Percentiles rank a stretch among this genome's conserved stretches.
Evolutionary conservation across 2,113 vertebrate species (phyloP).

Genomic region (Columbina picui): DNA sequence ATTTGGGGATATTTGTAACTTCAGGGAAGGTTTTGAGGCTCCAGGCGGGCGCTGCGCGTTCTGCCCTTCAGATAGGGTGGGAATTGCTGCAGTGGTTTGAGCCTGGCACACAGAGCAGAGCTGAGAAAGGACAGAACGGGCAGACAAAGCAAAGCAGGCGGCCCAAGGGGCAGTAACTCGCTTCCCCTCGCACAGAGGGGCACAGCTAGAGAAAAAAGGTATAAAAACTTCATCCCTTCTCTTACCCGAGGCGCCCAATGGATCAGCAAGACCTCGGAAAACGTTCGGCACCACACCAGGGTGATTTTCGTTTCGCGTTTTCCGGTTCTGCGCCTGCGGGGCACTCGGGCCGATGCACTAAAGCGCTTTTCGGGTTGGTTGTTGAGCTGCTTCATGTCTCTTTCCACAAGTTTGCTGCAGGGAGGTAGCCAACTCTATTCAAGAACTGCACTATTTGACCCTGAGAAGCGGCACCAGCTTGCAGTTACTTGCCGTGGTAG

Average conservation of each 20-base stretch:
- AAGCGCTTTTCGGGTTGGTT: neutral
- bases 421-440: slow-evolving; percentile 24
- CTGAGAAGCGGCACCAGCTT: slow-evolving; percentile 54
- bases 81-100: neutral
- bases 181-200: neutral
- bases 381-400: slow-evolving; percentile 20
- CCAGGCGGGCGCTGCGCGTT: neutral
- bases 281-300: rapidly evolving
- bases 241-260: neutral
- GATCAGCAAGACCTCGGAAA: neutral
- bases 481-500: neutral
- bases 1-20: neutral
- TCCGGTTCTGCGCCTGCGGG: neutral
- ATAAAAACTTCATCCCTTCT: neutral
- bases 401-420: slow-evolving; percentile 6
- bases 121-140: neutral
- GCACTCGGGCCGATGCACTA: neutral
- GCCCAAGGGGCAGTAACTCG: neutral
- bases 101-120: neutral
- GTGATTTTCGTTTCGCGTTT: neutral
- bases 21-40: neutral
- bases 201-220: neutral
- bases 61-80: neutral
- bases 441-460: slow-evolving; percentile 49
- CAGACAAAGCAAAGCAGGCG: neutral